phyloP scores from a whole-genome alignment of 2,113 vertebrate species.

The Passer domesticus region DNA sequence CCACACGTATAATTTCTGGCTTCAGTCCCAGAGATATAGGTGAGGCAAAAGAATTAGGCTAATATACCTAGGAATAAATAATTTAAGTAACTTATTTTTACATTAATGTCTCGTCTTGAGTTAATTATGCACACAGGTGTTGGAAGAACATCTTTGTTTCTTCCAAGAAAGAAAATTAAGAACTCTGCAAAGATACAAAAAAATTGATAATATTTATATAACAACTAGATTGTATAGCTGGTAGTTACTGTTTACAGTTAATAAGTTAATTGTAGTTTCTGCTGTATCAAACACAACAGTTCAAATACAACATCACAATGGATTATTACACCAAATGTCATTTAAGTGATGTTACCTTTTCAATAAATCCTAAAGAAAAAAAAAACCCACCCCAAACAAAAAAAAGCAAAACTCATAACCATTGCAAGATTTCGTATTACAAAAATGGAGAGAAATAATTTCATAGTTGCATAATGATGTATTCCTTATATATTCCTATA shows the following conservation, averaged over 20 bases:
- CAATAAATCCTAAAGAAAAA: background rate
- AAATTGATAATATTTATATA: background rate
- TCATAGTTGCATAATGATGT: background rate
- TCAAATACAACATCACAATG: background rate
- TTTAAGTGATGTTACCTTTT: background rate
- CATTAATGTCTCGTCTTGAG: background rate
- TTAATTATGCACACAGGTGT: rapidly evolving
- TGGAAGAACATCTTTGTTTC: background rate
- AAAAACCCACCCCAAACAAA: background rate
- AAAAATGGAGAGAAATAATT: background rate
- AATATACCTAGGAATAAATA: background rate
- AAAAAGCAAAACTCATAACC: background rate
- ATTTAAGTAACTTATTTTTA: background rate
- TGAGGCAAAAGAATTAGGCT: background rate
- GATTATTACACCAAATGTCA: background rate
- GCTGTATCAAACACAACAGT: background rate
- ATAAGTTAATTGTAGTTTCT: background rate
- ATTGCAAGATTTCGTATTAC: background rate
- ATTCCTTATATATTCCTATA: background rate
- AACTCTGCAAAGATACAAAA: background rate
- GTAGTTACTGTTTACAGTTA: background rate
- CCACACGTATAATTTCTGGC: background rate
- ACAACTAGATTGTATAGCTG: background rate
- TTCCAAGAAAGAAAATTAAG: background rate
- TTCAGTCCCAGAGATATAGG: background rate